Base-by-base conservation (phyloP, 2,888 invertebrate genomes). In the Hirtodrosophila trivittata region DNA sequence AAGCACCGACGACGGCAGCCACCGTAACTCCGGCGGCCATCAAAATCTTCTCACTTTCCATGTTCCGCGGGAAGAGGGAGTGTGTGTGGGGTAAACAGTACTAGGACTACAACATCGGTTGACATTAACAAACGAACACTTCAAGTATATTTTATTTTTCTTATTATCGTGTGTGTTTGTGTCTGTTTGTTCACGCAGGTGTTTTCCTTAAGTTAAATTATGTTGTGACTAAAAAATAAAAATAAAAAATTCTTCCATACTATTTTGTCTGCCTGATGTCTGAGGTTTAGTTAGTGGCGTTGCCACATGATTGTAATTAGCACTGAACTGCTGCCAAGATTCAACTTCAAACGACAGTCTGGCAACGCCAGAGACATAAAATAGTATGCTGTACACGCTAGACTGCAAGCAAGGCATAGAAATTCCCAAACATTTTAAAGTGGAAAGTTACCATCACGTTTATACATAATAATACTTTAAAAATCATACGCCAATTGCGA, bases 1-100 rank as follows among this genome's bases (percentile, higher is more conserved):
- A 96, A 4, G 95, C 95, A 28, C 96, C 95, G 9, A 96, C 94
- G 21, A 95, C 95, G 47, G 96, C 94, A 10, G 95, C 96, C 7
- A 91, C 95, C 47, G 95, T 95, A 47, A 95, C 92, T 26, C 95
- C 95, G 45, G 95, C 95, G 71, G 95, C 95, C 87, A 96, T 94
- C 65, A 95, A 92, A 75, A 96, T 93, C 89, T 94, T 93, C 88
- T 96, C 95, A 57, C 95, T 95, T 81, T 91, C 91, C 91, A 91
- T 91, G 38, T 41, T 37, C 25, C 28, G 10, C 18, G 18, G 10
- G 37, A 9, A 9, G 28, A 28, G 28, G n/a, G 16, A 9, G 21
- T 32, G 45, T 16, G 32, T 32, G 21, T 16, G 35, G 32, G 26
- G 50, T 42, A 51, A 56, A 50, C 55, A 55, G 30, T 41, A 13